phyloP scores from a whole-genome alignment of 2,113 vertebrate genomes.

The Aviceda subcristata region DNA sequence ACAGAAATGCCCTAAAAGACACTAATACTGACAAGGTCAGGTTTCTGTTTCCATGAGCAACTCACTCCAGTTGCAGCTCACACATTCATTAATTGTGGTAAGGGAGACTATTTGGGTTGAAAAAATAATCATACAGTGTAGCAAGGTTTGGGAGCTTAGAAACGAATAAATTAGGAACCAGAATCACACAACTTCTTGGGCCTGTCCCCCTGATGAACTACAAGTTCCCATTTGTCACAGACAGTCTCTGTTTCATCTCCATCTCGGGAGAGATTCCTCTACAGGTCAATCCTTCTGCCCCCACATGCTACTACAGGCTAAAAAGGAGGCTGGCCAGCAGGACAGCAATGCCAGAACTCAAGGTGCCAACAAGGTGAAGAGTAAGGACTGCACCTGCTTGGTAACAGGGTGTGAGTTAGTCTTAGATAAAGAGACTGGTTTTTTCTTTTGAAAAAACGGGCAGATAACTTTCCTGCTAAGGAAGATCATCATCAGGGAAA shows the following conservation, averaged over 20 bases:
- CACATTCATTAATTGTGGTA: neutral
- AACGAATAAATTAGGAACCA: neutral
- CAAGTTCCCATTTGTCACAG: neutral
- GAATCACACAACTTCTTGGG: neutral
- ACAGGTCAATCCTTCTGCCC: neutral
- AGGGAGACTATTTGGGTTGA: neutral
- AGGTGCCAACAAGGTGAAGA: neutral
- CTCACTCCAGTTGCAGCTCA: slow-evolving; percentile 44
- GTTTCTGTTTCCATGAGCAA: neutral
- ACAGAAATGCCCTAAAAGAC: neutral
- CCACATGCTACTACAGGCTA: neutral
- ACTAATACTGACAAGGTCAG: neutral
- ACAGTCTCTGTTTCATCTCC: neutral
- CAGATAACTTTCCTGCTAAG: neutral
- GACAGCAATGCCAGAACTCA: neutral
- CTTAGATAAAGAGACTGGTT: neutral
- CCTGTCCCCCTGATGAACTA: neutral
- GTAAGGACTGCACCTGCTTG: neutral
- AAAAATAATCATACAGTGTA: neutral
- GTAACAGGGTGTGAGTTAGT: neutral
- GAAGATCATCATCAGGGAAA: neutral
- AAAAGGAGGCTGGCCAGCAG: neutral
- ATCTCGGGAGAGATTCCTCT: neutral
- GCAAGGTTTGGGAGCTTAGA: neutral
- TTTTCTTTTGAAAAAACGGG: neutral